Conservation (phyloP, 2,113 vertebrate species). For the Amia ocellicauda region DNA sequence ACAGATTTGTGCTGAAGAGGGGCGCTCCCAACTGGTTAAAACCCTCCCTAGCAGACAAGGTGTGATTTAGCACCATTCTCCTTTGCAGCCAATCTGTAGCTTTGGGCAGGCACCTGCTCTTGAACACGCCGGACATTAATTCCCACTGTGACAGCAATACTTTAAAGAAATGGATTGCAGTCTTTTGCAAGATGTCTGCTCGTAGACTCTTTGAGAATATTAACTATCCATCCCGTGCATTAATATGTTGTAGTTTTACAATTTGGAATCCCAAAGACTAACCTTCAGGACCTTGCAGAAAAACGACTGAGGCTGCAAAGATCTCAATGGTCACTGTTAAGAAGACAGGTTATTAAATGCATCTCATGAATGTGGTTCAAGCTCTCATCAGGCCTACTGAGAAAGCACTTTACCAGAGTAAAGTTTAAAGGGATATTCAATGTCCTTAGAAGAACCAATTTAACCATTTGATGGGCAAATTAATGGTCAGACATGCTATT, state of each 20-base stretch:
- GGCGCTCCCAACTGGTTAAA: too few relatives aligned
- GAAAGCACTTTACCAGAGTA: slow-evolving; percentile 18
- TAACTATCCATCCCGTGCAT: slow-evolving; percentile 21
- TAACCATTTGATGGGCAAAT: too few relatives aligned
- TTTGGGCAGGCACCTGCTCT: neutral
- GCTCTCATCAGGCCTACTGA: slow-evolving; percentile 9
- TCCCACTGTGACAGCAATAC: slow-evolving; percentile 27
- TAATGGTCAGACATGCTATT: too few relatives aligned
- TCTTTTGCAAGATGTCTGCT: slow-evolving; percentile 17
- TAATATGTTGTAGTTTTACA: slow-evolving; percentile 32
- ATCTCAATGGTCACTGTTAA: slow-evolving; percentile 36
- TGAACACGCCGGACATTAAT: slow-evolving; percentile 11
- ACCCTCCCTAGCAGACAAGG: neutral
- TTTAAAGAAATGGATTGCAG: slow-evolving; percentile 28
- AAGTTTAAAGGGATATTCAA: neutral
- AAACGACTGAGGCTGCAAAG: slow-evolving; percentile 32
- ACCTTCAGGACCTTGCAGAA: slow-evolving; percentile 22
- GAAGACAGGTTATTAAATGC: slow-evolving; percentile 34
- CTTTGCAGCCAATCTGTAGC: neutral
- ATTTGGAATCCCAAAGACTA: slow-evolving; percentile 23
- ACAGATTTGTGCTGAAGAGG: too few relatives aligned
- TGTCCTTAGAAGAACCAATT: too few relatives aligned
- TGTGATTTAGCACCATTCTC: neutral
- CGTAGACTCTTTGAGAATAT: slow-evolving; percentile 23
- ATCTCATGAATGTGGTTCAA: slow-evolving; percentile 22